Evolutionary conservation across 2,113 vertebrate species (phyloP).

Genomic region (Herpetotheres cachinnans): DNA sequence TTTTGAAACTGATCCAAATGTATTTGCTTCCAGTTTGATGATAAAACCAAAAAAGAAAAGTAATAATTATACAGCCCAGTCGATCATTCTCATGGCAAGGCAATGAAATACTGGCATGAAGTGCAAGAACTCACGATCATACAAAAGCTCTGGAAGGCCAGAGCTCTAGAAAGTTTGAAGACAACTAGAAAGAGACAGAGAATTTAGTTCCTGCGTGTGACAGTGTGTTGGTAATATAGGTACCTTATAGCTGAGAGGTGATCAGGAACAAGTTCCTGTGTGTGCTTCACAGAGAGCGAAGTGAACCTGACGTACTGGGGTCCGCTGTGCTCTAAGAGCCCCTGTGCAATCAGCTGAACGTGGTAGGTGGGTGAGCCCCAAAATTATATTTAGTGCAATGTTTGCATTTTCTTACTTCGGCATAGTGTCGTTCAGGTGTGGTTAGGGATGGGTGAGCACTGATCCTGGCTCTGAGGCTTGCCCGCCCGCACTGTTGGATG

Average conservation of each 20-base stretch:
- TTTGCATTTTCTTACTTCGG: not conserved
- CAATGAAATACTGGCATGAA: not conserved
- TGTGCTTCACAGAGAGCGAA: rapidly evolving
- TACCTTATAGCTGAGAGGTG: not conserved
- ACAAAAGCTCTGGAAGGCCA: not conserved
- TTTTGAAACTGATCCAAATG: not conserved
- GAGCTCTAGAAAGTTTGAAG: not conserved
- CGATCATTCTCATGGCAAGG: not conserved
- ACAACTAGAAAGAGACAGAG: not conserved
- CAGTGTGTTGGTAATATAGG: not conserved
- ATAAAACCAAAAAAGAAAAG: not conserved
- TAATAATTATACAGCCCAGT: not conserved
- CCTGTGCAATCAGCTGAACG: not conserved
- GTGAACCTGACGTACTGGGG: not conserved
- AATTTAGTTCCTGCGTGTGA: not conserved
- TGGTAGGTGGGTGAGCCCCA: not conserved
- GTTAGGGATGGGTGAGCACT: not conserved
- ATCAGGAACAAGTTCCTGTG: not conserved
- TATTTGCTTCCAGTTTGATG: not conserved
- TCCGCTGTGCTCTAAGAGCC: not conserved
- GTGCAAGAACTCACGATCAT: not conserved
- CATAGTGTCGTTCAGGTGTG: not conserved
- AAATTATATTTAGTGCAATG: rapidly evolving
- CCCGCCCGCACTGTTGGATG: not conserved
- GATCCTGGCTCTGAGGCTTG: not conserved